Base-by-base conservation (phyloP, 2,888 invertebrate species). In the Cheilosia soror region DNA sequence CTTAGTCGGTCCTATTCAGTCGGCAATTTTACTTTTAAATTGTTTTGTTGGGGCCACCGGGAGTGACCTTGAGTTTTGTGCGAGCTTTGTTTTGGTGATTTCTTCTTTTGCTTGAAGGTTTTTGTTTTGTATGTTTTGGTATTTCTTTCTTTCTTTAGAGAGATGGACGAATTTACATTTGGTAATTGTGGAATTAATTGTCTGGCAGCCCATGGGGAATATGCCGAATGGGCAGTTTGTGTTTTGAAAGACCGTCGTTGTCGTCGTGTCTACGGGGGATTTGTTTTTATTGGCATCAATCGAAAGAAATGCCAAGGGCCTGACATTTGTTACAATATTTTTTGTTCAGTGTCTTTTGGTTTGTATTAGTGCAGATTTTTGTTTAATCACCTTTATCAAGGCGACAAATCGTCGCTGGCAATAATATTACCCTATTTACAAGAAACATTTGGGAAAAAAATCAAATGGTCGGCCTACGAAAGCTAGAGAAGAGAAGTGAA, bases 121-220 rank as follows among this genome's bases (percentile, higher is more conserved):
- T n/a, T 20, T 31, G 53, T 47, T 27, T 9, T n/a, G 15, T 6
- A n/a, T 5, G 42, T 60, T 76, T 40, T 57, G 62, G 40, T 40
- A n/a, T 13, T 15, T 37, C 20, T 63, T 58, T 53, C 11, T 33
- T 29, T n/a, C 31, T 57, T 71, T 29, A n/a, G 60, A 37, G 42
- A 37, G 31, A 71, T 71, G 55, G 49, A 44, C 44, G 58, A 66
- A 55, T 80, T 72, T 81, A 37, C 72, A 72, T 85, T 66, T 42
- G 66, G 76, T 68, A 81, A 85, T 81, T 81, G 60, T 62, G 49
- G 60, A 81, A 77, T 72, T 76, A 85, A 81, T 85, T 85, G 81
- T 62, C 57, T 58, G 44, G 44, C 60, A 60, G 71, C 66, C 51
- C 75, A 9, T 76, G 15, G 72, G 75, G 55, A 80, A 60, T 20